phyloP scores from a whole-genome alignment of 2,113 vertebrate genomes.

The Pelobates fuscus region DNA sequence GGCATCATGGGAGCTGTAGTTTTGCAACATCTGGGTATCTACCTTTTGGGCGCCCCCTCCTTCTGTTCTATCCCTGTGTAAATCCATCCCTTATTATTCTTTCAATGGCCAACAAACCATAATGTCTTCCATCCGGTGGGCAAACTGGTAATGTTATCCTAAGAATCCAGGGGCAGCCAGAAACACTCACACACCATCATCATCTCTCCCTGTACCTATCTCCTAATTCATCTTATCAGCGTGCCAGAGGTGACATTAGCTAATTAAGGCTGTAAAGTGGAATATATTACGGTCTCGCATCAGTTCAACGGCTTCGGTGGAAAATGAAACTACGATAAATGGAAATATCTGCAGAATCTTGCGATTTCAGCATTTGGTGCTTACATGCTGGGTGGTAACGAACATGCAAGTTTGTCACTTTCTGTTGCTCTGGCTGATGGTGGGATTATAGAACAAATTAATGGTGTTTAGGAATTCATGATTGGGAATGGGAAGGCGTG shows the following conservation, averaged over 20 bases:
- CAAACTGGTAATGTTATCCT: conserved; percentile 11
- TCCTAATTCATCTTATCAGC: conserved; percentile 28
- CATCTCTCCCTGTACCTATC: not conserved
- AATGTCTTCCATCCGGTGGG: too few species aligned
- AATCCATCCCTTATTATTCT: too few species aligned
- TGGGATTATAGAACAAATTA: too few species aligned
- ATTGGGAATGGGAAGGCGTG: too few species aligned
- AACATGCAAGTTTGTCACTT: too few species aligned
- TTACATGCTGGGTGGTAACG: not conserved
- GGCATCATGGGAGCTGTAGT: too few species aligned
- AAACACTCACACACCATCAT: not conserved
- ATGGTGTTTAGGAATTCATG: too few species aligned
- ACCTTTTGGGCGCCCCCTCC: too few species aligned
- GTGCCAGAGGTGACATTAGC: conserved; percentile 40
- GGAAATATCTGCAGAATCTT: not conserved
- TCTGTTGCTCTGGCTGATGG: too few species aligned
- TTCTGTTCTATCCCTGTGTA: too few species aligned
- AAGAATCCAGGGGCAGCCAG: conserved; percentile 7
- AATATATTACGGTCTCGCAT: conserved; percentile 24
- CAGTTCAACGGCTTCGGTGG: conserved; percentile 6
- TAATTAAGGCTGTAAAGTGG: conserved; percentile 36
- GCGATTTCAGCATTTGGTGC: not conserved
- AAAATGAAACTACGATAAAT: not conserved
- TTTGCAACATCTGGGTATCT: too few species aligned
- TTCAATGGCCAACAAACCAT: not conserved